A percentile compares a stretch with the other conserved stretches of the same genome.
Evolutionary conservation across 1,140 invertebrate genomes (phyloP).

Genomic region (Zaprionus davidi): DNA sequence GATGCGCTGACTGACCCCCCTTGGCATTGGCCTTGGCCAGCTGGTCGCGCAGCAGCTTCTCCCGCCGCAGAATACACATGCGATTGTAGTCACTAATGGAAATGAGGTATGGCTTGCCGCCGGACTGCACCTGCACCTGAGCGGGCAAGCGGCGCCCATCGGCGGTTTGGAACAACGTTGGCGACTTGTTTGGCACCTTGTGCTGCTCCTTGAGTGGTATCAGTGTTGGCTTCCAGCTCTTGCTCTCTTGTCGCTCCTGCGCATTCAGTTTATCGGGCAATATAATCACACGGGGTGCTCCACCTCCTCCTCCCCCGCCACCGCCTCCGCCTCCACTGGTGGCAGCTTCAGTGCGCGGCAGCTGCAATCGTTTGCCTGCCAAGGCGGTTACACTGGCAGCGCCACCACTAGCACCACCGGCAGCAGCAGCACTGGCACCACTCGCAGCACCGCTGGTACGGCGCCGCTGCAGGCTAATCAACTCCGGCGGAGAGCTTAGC

Average conservation of each 20-base stretch:
- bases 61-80: conserved; percentile 88
- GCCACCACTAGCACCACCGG: conserved; percentile 18
- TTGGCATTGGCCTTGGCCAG: conserved; percentile 84
- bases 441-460: conserved; percentile 37
- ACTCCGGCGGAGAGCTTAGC: conserved; percentile 74
- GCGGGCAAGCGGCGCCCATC: conserved; percentile 86
- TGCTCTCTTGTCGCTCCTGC: conserved; percentile 83
- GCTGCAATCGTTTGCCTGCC: conserved; percentile 45
- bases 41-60: conserved; percentile 87
- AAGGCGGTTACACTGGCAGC: conserved; percentile 22
- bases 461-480: conserved; percentile 71
- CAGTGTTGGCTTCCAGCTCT: conserved; percentile 88
- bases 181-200: conserved; percentile 81
- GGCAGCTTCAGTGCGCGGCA: conserved; percentile 55
- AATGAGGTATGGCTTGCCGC: conserved; percentile 88
- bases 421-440: background rate
- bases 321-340: conserved; percentile 63
- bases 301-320: conserved; percentile 76
- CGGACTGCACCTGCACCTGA: conserved; percentile 87
- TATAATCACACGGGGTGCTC: conserved; percentile 74
- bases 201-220: conserved; percentile 87
- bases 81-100: conserved; percentile 89
- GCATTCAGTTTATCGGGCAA: conserved; percentile 74
- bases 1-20: conserved; percentile 16
- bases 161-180: conserved; percentile 85